A percentile compares a stretch with the other conserved stretches of the same genome.
Conservation (phyloP, 2,113 vertebrate genomes). For the Steatornis caripensis region DNA sequence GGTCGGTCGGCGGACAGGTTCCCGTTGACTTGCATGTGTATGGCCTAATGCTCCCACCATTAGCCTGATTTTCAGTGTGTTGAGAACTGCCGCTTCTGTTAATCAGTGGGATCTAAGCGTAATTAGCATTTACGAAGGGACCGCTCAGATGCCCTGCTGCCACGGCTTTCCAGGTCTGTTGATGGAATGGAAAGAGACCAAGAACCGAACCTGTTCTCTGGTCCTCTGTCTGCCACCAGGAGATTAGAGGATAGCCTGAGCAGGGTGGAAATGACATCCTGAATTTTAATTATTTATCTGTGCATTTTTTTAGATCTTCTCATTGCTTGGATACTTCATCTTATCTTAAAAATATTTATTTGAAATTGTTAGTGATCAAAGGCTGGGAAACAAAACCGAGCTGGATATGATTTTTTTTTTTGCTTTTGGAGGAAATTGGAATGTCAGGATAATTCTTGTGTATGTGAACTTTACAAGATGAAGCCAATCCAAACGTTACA, state of each 20-base stretch:
- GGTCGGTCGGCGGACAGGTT: fast-evolving
- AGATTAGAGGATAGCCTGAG: constrained; percentile 38
- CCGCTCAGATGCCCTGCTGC: background rate
- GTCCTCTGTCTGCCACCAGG: background rate
- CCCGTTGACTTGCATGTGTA: background rate
- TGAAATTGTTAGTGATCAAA: constrained; percentile 77
- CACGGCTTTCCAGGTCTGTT: constrained; percentile 32
- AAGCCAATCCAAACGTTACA: constrained; percentile 44
- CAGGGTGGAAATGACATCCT: constrained; percentile 31
- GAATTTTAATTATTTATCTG: constrained; percentile 72
- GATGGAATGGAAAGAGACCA: constrained; percentile 55
- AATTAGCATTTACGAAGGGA: constrained; percentile 19
- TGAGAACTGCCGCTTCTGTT: constrained; percentile 24
- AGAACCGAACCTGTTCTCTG: background rate
- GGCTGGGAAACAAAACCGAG: constrained; percentile 69
- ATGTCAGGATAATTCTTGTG: constrained; percentile 74
- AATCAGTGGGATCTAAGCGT: constrained; percentile 26
- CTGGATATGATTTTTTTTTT: constrained; percentile 48
- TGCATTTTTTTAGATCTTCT: constrained; percentile 47
- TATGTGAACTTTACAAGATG: constrained; percentile 70
- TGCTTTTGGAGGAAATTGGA: constrained; percentile 62
- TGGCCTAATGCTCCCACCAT: background rate
- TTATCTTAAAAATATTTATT: constrained; percentile 76
- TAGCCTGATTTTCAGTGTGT: background rate
- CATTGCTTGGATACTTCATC: constrained; percentile 66